Percentiles rank a stretch among this genome's conserved stretches.
Evolutionary conservation across 2,797 vertebrate species (phyloP).

Genomic region (Mallotus villosus): DNA sequence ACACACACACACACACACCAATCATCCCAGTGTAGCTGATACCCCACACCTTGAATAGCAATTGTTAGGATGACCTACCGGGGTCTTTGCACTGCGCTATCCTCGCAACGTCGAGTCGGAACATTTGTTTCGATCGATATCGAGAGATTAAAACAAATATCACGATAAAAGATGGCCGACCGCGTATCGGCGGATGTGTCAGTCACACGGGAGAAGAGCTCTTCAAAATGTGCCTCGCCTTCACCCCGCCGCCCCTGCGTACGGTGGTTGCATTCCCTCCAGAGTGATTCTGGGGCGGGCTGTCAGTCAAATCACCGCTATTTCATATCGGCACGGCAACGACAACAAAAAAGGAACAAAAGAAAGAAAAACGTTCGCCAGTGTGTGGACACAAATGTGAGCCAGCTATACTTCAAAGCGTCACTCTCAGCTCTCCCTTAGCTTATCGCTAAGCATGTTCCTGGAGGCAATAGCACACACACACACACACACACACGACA

Average conservation of each 20-base stretch:
- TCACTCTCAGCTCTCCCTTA: conserved; percentile 22
- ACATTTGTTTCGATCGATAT: conserved; percentile 41
- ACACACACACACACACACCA: conserved; percentile 19
- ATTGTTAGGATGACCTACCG: conserved; percentile 27
- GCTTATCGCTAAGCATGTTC: conserved; percentile 30
- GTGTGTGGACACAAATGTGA: conserved; percentile 28
- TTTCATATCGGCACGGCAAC: conserved; percentile 17
- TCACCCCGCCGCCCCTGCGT: conserved; percentile 20
- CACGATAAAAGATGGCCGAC: conserved; percentile 35
- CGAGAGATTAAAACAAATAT: conserved; percentile 28
- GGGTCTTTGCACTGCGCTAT: conserved; percentile 25
- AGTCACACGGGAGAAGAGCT: conserved; percentile 18
- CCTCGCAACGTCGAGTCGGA: conserved; percentile 16
- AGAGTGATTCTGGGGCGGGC: conserved; percentile 18
- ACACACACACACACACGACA: conserved; percentile 11
- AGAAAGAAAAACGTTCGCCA: conserved; percentile 8
- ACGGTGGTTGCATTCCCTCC: conserved; percentile 24
- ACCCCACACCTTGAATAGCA: conserved; percentile 37
- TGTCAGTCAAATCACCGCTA: conserved; percentile 39
- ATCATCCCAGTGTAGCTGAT: conserved; percentile 25
- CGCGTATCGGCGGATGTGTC: conserved; percentile 21
- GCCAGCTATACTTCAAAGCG: conserved; percentile 34
- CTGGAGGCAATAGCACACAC: conserved; percentile 23
- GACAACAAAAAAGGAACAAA: too few relatives aligned
- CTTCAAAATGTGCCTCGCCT: conserved; percentile 19